These are phyloP conservation scores for Bos indicus DNA, from an alignment of 2,113 vertebrate genomes.

Conservation along the genomic window DNA sequence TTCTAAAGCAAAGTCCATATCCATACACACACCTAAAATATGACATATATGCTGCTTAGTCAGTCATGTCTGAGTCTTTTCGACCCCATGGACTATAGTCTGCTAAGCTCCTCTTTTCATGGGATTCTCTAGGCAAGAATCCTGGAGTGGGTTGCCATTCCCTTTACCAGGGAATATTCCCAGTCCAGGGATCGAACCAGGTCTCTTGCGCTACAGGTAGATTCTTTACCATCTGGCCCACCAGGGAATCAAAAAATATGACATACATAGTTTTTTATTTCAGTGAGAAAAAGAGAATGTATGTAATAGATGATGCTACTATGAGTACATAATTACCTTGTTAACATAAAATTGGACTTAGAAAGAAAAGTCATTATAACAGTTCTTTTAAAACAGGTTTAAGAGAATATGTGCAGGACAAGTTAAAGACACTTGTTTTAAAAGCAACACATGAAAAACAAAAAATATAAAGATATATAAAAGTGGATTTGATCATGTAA, in stretches of 20 bases:
- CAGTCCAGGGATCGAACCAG: neutral
- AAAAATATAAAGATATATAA: neutral
- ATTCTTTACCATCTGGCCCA: neutral
- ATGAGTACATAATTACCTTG: neutral
- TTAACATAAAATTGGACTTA: neutral
- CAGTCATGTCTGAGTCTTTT: neutral
- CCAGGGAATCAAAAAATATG: neutral
- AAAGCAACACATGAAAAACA: neutral
- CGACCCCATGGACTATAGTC: accelerated
- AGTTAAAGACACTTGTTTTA: neutral
- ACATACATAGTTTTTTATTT: neutral
- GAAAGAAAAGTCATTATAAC: neutral
- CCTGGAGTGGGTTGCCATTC: neutral
- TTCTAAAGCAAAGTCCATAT: neutral
- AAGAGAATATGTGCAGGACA: neutral
- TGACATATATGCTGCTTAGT: neutral
- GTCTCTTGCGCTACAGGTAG: neutral
- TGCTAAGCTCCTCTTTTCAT: neutral
- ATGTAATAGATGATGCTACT: neutral
- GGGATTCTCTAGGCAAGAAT: neutral
- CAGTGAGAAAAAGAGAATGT: neutral
- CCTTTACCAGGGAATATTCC: neutral
- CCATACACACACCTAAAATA: neutral
- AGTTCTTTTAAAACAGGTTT: neutral
- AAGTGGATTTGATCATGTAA: neutral